A percentile compares a stretch with the other conserved stretches of the same genome.
These are phyloP conservation scores for Cistogaster globosa DNA, from an alignment of 2,888 invertebrate species.

Conservation along the genomic window DNA sequence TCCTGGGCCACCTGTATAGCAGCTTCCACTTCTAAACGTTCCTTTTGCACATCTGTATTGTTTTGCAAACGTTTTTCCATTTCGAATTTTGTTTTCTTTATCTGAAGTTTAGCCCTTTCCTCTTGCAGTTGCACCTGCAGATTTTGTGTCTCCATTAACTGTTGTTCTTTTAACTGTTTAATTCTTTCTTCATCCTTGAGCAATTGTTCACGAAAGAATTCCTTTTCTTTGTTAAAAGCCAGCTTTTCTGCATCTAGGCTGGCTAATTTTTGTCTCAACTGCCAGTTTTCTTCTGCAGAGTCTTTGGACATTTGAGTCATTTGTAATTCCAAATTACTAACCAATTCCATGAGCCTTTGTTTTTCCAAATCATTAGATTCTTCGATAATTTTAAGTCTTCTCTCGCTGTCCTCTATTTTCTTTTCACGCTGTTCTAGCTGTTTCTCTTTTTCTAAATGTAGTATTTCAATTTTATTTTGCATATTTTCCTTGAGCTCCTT, in stretches of 20 bases:
- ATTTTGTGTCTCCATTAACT: slow-evolving; percentile 79
- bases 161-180: slow-evolving; percentile 79
- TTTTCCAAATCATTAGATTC: slow-evolving; percentile 79
- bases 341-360: slow-evolving; percentile 80
- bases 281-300: slow-evolving; percentile 82
- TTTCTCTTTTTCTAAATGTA: slow-evolving; percentile 78
- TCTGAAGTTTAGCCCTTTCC: slow-evolving; percentile 77
- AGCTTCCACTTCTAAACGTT: slow-evolving; percentile 80
- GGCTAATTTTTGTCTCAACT: slow-evolving; percentile 80
- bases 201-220: slow-evolving; percentile 80
- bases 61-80: slow-evolving; percentile 77
- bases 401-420: slow-evolving; percentile 78
- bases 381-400: slow-evolving; percentile 78
- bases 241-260: slow-evolving; percentile 80
- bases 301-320: slow-evolving; percentile 79
- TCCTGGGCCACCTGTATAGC: slow-evolving; percentile 81
- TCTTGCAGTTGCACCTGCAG: slow-evolving; percentile 78
- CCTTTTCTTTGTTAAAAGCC: slow-evolving; percentile 81
- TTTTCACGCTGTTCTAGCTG: slow-evolving; percentile 78
- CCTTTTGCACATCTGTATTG: slow-evolving; percentile 74
- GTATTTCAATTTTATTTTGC: slow-evolving; percentile 76
- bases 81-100: slow-evolving; percentile 80
- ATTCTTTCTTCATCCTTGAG: slow-evolving; percentile 80
- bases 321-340: slow-evolving; percentile 81
- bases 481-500: slow-evolving; percentile 79